Evolutionary conservation across 2,797 vertebrate species (phyloP), one percentile per base, ranked within the genome.

Genomic region (Chanos chanos): DNA sequence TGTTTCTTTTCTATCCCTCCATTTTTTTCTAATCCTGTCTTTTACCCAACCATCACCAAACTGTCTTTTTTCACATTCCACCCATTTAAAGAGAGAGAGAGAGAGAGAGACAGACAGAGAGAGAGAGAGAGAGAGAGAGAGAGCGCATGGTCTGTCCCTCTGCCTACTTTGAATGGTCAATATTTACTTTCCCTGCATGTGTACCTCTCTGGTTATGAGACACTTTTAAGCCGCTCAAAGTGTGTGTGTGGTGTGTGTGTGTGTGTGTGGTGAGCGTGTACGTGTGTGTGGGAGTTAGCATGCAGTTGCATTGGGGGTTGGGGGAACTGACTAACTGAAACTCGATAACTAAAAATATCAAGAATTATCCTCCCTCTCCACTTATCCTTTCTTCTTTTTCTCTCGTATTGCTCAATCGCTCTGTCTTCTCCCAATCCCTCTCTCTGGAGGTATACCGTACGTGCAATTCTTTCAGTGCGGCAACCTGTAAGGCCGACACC

Each of bases 181-280:
- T 82, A 84, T 85, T 81, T 78, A 81, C 79, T 72, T 71, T 75
- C 61, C 59, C 74, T 58, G 43, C 44, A n/a, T 50, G 68, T 37
- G 54, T 47, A 52, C 7, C 44, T 33, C 10, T 44, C 9, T 21
- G 37, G 44, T 16, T 24, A 34, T 37, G 25, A 41, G 37, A 19
- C 15, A 28, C n/a, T 43, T 43, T 19, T 7, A 34, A 22, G 47
- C 25, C 15, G 31, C 10, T 10, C 24, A 10, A 13, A 25, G 6
- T 5, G 39, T 33, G 10, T 34, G 28, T 44, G 25, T 19, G 4
- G 4, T 13, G 21, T 24, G 5, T n/a, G n/a, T n/a, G n/a, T n/a
- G n/a, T n/a, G n/a, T n/a, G n/a, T n/a, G n/a, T n/a, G n/a, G n/a
- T n/a, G n/a, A n/a, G n/a, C n/a, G n/a, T n/a, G n/a, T n/a, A n/a